Percentiles rank a stretch among this genome's conserved stretches.
These are phyloP conservation scores for Polyodon spathula DNA, from an alignment of 2,113 vertebrate genomes.

Conservation along the genomic window DNA sequence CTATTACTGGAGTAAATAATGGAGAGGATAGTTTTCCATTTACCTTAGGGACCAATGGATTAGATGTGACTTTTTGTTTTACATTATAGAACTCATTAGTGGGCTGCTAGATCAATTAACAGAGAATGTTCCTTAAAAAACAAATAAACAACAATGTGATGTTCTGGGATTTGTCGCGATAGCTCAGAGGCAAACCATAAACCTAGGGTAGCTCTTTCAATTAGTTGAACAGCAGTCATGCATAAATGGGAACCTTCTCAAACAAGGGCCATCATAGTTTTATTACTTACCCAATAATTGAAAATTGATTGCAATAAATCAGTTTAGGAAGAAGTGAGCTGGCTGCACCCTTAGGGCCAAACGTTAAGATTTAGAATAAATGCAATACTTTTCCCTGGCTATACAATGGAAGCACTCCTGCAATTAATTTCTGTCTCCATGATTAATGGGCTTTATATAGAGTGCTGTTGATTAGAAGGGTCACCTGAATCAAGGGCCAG, in stretches of 20 bases:
- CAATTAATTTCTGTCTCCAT: slow-evolving; percentile 13
- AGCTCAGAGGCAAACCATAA: too few species aligned
- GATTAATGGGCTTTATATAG: slow-evolving; percentile 17
- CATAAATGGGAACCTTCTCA: background rate
- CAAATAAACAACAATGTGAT: too few species aligned
- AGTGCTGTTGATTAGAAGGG: slow-evolving; percentile 10
- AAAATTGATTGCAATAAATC: slow-evolving; percentile 21
- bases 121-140: too few species aligned
- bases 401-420: background rate
- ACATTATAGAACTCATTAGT: too few species aligned
- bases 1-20: too few species aligned
- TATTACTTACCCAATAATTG: slow-evolving; percentile 13
- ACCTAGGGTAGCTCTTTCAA: background rate
- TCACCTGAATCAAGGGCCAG: background rate
- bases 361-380: slow-evolving; percentile 1
- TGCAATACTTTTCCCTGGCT: background rate
- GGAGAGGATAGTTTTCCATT: too few species aligned
- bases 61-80: too few species aligned
- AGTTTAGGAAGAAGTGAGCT: background rate
- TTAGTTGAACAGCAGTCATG: background rate
- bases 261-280: slow-evolving; percentile 5
- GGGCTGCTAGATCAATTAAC: too few species aligned
- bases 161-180: too few species aligned
- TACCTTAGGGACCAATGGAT: too few species aligned
- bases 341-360: background rate